phyloP scores from a whole-genome alignment of 1,140 invertebrate species.

The Formica selysi region DNA sequence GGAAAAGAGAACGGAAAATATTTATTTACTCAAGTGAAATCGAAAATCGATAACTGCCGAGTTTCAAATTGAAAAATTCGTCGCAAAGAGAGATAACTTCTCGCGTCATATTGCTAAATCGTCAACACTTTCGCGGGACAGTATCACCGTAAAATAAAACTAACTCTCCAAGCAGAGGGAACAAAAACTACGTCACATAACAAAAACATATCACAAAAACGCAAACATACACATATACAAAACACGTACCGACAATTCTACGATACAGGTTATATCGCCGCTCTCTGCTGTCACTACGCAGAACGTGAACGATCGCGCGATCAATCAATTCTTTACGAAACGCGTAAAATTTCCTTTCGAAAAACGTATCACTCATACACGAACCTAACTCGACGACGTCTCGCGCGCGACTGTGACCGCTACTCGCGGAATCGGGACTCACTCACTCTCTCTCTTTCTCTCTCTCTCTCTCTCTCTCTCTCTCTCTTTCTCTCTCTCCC shows the following conservation, averaged over 20 bases:
- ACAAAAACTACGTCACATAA: not conserved
- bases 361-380: not conserved
- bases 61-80: not conserved
- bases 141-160: not conserved
- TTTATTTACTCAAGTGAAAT: not conserved
- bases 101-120: not conserved
- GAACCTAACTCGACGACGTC: slow-evolving; percentile 23
- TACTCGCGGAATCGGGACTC: slow-evolving; percentile 9
- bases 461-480: too few relatives aligned
- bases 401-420: slow-evolving; percentile 37
- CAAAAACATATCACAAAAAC: not conserved
- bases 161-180: not conserved
- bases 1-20: too few relatives aligned
- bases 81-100: not conserved
- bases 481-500: not conserved
- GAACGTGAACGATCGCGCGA: not conserved
- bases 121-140: not conserved
- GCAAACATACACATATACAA: not conserved
- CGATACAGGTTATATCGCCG: not conserved
- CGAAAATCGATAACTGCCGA: too few relatives aligned
- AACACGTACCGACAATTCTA: not conserved
- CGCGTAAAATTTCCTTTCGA: not conserved
- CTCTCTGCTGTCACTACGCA: not conserved
- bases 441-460: not conserved
- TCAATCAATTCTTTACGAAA: not conserved